Evolutionary conservation across 2,888 invertebrate genomes (phyloP), one percentile per base, ranked within the genome.

Genomic region (Lacanobia oleracea): DNA sequence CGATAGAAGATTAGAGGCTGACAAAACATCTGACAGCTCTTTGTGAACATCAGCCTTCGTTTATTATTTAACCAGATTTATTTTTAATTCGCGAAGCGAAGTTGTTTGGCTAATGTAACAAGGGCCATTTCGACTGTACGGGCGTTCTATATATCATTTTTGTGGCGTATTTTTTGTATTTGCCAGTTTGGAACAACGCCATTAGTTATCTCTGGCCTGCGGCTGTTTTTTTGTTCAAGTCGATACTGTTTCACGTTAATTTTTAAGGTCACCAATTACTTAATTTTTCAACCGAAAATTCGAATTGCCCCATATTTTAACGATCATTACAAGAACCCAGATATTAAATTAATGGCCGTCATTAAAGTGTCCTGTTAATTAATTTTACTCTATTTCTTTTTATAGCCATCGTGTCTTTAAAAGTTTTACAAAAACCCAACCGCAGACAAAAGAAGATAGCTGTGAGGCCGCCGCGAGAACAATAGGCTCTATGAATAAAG

Each of bases 1-100:
- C 79, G 71, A 83, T 88, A 87, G 78, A 79, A 85, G 87, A 88
- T 89, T 88, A 89, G 76, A 53, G 75, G 82, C 81, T 86, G 82
- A 88, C 86, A 86, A 87, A 87, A 82, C 72, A 84, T 86, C 85
- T 88, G 89, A 87, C 85, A 83, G 85, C 79, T 82, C 87, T 88
- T 84, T 73, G 82, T 76, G 73, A 80, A 81, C 70, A 86, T 67
- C 70, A 81, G 75, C 75, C 64, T 76, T 81, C 72, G 75, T 86
- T 83, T 83, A 86, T 83, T 10, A 8, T 86, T 88, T 57, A 83
- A 70, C 63, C 37, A 61, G 72, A 80, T 80, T 79, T 79, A 81
- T 80, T 80, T 84, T 83, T 77, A 81, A 76, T 85, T 78, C 68
- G 50, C 54, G 71, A 77, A 82, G 75, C 82, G 75, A 84, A 84